These are phyloP conservation scores for Amphimallon solstitiale DNA, from an alignment of 2,888 invertebrate genomes.

Conservation along the genomic window DNA sequence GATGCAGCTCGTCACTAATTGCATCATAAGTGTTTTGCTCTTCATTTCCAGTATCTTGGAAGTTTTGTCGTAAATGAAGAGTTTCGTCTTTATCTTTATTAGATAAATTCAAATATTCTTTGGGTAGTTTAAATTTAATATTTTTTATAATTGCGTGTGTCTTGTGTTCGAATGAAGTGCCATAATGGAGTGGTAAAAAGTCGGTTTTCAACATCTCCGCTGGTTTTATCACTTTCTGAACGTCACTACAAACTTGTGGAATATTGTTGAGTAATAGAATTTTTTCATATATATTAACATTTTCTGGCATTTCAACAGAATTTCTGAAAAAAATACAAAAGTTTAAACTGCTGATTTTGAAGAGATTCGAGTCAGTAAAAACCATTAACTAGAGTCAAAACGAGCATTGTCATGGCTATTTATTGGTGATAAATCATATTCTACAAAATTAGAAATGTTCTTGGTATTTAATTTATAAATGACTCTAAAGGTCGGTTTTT, in stretches of 20 bases:
- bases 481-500: too few relatives aligned
- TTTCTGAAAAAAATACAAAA: constrained; percentile 53
- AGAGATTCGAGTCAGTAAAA: too few relatives aligned
- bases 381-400: too few relatives aligned
- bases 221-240: constrained; percentile 52
- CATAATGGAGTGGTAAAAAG: constrained; percentile 54
- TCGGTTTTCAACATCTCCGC: constrained; percentile 31
- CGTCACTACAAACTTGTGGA: constrained; percentile 35
- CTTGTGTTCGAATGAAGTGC: constrained; percentile 58
- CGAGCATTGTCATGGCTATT: too few relatives aligned
- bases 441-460: too few relatives aligned
- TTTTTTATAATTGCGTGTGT: constrained; percentile 60
- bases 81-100: constrained; percentile 39
- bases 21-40: constrained; percentile 37
- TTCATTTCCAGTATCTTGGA: constrained; percentile 5
- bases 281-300: constrained; percentile 58
- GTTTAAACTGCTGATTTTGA: not conserved
- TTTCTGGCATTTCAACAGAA: constrained; percentile 53
- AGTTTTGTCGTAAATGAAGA: not conserved
- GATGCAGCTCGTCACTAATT: constrained; percentile 41
- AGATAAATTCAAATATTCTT: constrained; percentile 56
- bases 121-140: constrained; percentile 63
- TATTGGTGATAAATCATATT: too few relatives aligned
- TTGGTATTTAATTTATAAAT: too few relatives aligned
- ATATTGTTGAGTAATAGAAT: constrained; percentile 54